phyloP scores from a whole-genome alignment of 2,888 invertebrate genomes.

The Drosophila helvetica region DNA sequence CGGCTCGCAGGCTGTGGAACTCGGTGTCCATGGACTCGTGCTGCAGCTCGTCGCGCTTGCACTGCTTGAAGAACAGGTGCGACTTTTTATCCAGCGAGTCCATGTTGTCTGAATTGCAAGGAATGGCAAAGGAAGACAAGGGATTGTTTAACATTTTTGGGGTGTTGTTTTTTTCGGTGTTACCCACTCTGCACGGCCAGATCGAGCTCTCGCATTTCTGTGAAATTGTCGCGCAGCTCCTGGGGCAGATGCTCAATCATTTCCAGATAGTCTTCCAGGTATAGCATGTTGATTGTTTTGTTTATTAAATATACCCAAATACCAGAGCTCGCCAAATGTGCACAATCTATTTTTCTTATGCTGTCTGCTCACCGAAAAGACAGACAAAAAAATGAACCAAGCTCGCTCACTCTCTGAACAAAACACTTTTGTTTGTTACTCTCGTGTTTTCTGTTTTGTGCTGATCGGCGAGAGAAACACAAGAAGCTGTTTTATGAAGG shows the following conservation, averaged over 20 bases:
- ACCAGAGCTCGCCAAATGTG: too few relatives aligned
- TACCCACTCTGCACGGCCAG: conserved; percentile 96
- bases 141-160: too few relatives aligned
- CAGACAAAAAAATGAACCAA: too few relatives aligned
- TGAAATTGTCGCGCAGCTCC: conserved; percentile 97
- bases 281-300: conserved; percentile 89
- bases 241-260: conserved; percentile 99
- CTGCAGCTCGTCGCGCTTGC: conserved; percentile 90
- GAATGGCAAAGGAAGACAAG: too few relatives aligned
- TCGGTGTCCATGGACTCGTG: conserved; percentile 91
- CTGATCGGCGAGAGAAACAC: too few relatives aligned
- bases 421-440: too few relatives aligned
- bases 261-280: conserved; percentile 99
- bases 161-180: too few relatives aligned
- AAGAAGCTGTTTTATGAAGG: too few relatives aligned
- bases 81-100: conserved; percentile 96
- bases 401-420: too few relatives aligned
- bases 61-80: conserved; percentile 93
- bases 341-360: too few relatives aligned
- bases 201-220: conserved; percentile 99
- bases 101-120: conserved; percentile 88
- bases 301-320: background rate
- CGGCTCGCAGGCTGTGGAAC: conserved; percentile 92
- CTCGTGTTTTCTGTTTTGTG: too few relatives aligned
- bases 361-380: too few relatives aligned